Evolutionary conservation across 2,113 vertebrate species (phyloP).

Genomic region (Oreochromis tanganicae): DNA sequence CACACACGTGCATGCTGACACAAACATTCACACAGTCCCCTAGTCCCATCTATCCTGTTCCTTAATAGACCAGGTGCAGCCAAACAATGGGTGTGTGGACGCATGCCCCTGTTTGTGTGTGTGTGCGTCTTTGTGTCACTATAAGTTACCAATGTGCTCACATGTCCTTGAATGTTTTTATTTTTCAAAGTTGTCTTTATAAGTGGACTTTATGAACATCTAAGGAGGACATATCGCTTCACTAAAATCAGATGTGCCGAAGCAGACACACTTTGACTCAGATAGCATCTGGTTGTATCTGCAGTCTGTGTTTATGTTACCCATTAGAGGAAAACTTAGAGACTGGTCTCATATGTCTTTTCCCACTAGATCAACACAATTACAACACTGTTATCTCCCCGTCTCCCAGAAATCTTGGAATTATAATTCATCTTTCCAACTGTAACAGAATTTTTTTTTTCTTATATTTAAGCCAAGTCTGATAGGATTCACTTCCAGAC

Average conservation of each 20-base stretch:
- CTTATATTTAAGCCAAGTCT: background rate
- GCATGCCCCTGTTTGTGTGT: background rate
- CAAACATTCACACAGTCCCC: slow-evolving; percentile 42
- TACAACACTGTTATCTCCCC: slow-evolving; percentile 20
- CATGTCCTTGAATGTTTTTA: slow-evolving; percentile 33
- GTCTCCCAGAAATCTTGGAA: slow-evolving; percentile 13
- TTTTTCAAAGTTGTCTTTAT: background rate
- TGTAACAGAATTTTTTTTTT: slow-evolving; percentile 2
- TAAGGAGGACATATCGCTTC: background rate
- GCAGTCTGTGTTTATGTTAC: slow-evolving; percentile 26
- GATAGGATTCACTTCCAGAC: slow-evolving; percentile 24
- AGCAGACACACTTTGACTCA: background rate
- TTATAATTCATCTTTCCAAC: background rate
- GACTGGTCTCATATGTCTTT: slow-evolving; percentile 2
- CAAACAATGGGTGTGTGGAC: slow-evolving; percentile 34
- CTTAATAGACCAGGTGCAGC: slow-evolving; percentile 58
- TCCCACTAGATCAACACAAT: slow-evolving; percentile 4
- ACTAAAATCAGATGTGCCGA: background rate
- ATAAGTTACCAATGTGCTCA: background rate
- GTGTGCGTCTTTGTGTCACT: background rate
- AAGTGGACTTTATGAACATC: background rate
- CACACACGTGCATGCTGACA: background rate
- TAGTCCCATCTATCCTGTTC: slow-evolving; percentile 63
- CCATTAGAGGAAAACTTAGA: slow-evolving; percentile 23
- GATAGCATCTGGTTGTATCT: background rate